Conservation (phyloP, 2,888 invertebrate genomes). For the Stenichneumon culpator region DNA sequence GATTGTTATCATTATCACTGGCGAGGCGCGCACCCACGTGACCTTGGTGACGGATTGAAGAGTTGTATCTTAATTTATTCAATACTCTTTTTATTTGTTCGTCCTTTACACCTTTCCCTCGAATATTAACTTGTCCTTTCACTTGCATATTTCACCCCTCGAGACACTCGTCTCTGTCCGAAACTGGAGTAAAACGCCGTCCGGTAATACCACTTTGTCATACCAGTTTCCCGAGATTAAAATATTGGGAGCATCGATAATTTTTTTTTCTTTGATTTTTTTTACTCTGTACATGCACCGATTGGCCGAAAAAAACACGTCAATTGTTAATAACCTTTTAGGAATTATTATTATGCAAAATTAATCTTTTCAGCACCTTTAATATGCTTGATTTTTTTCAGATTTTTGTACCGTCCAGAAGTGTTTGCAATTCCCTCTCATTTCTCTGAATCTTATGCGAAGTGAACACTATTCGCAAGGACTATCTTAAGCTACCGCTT, state of each 20-base stretch:
- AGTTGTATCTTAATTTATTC: conserved; percentile 41
- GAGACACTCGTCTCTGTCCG: conserved; percentile 43
- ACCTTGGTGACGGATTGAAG: conserved; percentile 58
- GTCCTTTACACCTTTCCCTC: neutral
- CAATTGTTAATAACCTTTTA: too few species aligned
- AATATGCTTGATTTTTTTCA: too few species aligned
- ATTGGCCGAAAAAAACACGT: too few species aligned
- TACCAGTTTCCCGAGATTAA: neutral
- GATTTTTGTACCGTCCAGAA: too few species aligned
- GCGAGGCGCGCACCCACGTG: conserved; percentile 40
- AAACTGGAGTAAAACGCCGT: conserved; percentile 41
- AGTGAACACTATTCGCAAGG: too few species aligned
- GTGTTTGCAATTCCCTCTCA: too few species aligned
- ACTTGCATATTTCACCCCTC: conserved; percentile 25
- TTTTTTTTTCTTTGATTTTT: neutral
- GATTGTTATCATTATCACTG: conserved; percentile 40
- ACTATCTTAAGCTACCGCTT: too few species aligned
- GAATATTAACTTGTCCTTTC: conserved; percentile 48
- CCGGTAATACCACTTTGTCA: conserved; percentile 2
- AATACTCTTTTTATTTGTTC: neutral
- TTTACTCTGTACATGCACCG: too few species aligned
- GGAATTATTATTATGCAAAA: too few species aligned
- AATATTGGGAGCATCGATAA: neutral
- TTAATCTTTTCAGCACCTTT: too few species aligned
- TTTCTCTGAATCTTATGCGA: too few species aligned